A percentile compares a stretch with the other conserved stretches of the same genome.
phyloP scores from a whole-genome alignment of 2,113 vertebrate genomes.

The Xenopus borealis region DNA sequence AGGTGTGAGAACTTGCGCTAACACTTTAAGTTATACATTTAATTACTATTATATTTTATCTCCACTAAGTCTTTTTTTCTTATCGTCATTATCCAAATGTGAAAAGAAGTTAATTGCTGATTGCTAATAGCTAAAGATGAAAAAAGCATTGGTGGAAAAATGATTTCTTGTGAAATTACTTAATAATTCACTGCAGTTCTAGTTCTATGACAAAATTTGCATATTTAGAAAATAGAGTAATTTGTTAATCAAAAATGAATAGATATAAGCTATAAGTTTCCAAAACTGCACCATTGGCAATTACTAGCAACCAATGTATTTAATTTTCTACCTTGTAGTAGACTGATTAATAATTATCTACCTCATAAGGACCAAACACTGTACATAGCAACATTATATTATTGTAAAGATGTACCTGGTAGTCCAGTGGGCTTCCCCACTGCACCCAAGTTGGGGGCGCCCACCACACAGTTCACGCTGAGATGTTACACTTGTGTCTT shows the following conservation, averaged over 20 bases:
- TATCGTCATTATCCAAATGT: conserved; percentile 37
- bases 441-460: too few species aligned
- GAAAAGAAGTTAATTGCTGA: conserved; percentile 36
- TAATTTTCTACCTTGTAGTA: too few species aligned
- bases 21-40: conserved; percentile 37
- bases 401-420: too few species aligned
- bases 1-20: conserved; percentile 25
- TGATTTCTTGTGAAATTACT: conserved; percentile 21
- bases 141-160: background rate
- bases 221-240: conserved; percentile 2
- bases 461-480: too few species aligned
- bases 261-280: too few species aligned
- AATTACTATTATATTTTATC: conserved; percentile 47
- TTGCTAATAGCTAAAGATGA: conserved; percentile 40
- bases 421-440: too few species aligned
- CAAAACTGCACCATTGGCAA: too few species aligned
- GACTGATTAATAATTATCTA: too few species aligned
- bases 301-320: too few species aligned
- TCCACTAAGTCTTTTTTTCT: conserved; percentile 21
- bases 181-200: conserved; percentile 30
- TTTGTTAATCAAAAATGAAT: background rate
- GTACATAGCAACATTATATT: too few species aligned
- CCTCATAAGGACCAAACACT: too few species aligned
- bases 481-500: too few species aligned
- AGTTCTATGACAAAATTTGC: conserved; percentile 8